Evolutionary conservation across 2,888 invertebrate species (phyloP).

Genomic region (Drosophila merina): DNA sequence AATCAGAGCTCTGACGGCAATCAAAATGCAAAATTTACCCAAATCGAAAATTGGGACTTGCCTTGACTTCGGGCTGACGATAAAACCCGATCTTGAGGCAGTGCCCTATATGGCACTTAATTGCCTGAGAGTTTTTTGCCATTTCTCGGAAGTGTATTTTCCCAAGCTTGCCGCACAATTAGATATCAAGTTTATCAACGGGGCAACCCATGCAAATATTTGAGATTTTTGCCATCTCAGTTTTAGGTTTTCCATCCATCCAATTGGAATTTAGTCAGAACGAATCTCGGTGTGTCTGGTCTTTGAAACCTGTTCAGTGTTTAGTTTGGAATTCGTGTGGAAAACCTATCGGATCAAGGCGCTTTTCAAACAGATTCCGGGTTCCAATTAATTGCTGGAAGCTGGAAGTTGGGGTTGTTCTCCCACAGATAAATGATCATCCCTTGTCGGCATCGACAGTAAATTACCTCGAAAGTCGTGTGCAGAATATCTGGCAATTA

Average conservation of each 20-base stretch:
- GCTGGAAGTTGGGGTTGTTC: neutral
- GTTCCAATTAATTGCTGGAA: slow-evolving; percentile 8
- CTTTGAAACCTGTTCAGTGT: slow-evolving; percentile 11
- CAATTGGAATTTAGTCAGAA: slow-evolving; percentile 8
- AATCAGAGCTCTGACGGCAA: neutral
- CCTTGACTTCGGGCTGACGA: neutral
- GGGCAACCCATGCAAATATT: slow-evolving; percentile 22
- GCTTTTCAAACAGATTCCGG: slow-evolving; percentile 9
- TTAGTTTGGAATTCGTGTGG: slow-evolving; percentile 13
- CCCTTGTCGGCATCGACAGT: slow-evolving; percentile 19
- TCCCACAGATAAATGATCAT: slow-evolving; percentile 6
- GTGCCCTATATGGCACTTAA: slow-evolving; percentile 11
- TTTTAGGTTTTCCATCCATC: slow-evolving; percentile 34
- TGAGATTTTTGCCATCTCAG: slow-evolving; percentile 15
- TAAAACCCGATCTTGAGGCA: slow-evolving; percentile 18
- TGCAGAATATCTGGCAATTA: slow-evolving; percentile 34
- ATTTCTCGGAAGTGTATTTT: slow-evolving; percentile 41
- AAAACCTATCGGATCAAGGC: slow-evolving; percentile 12
- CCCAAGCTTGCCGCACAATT: slow-evolving; percentile 29
- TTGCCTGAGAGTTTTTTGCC: slow-evolving; percentile 6
- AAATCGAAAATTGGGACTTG: slow-evolving; percentile 22
- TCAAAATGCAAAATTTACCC: slow-evolving; percentile 6
- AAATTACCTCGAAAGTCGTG: slow-evolving; percentile 34
- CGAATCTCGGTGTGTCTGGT: neutral
- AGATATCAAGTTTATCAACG: slow-evolving; percentile 10